Evolutionary conservation across 1,140 invertebrate species (phyloP), one percentile per base, ranked within the genome.

Genomic region (Holcopasites calliopsidis): DNA sequence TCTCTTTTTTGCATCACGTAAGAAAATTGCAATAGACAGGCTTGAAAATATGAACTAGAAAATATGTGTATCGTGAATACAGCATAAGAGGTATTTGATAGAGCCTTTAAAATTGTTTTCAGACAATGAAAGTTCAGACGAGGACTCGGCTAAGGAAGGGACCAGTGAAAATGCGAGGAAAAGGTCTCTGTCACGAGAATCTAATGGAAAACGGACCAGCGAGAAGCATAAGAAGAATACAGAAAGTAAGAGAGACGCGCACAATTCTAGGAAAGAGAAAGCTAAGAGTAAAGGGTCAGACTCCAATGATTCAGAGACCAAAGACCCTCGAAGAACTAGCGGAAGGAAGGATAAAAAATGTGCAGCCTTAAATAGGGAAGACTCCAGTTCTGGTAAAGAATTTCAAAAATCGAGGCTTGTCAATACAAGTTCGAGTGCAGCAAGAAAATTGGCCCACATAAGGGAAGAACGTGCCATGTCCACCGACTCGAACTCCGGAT

Each of bases 321-420:
- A 40, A 31, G 0, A n/a, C 3, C 13, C 28, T n/a, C 6, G 11
- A 10, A n/a, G n/a, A n/a, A n/a, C n/a, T 3, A 1, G 16, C 2
- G 11, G 57, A 66, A n/a, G 16, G 13, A 26, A 21, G 0, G 13
- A 42, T 4, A 21, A 31, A 38, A 8, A 5, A 33, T 3, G 40
- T 33, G 40, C 16, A 3, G 23, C 35, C 16, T 68, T 28, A 16
- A 0, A 47, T 8, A 49, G 10, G 0, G 40, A 23, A n/a, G 52
- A 73, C 5, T 76, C 83, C 2, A 86, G 70, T 68, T 86, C 84
- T n/a, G 65, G 62, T 5, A 77, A 72, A 55, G 85, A 89, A 79
- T 88, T 87, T 66, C 62, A 77, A 11, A 76, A 70, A 13, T 40
- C 26, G 8, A 80, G 72, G 44, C 18, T 80, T 26, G 69, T 35